Evolutionary conservation across 2,113 vertebrate genomes (phyloP).

Genomic region (Eonycteris spelaea): DNA sequence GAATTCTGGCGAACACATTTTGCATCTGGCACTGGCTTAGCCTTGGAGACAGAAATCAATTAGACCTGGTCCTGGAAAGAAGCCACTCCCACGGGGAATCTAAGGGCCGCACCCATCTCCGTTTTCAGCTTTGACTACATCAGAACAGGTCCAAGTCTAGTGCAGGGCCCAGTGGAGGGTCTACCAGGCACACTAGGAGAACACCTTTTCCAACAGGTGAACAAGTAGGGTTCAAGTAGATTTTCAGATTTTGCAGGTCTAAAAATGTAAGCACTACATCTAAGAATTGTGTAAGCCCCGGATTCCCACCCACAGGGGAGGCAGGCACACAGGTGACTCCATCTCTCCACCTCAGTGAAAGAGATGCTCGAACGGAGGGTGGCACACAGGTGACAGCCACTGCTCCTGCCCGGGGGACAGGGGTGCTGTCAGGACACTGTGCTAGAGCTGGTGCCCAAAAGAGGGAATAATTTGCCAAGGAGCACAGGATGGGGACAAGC

Average conservation of each 20-base stretch:
- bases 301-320: not conserved
- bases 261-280: not conserved
- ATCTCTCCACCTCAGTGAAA: not conserved
- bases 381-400: too few species aligned
- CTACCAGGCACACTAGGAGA: not conserved
- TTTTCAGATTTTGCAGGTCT: not conserved
- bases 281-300: too few species aligned
- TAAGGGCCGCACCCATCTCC: not conserved
- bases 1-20: not conserved
- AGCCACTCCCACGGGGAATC: not conserved
- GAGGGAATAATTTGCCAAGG: fast-evolving
- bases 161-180: not conserved
- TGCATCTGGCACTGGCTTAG: not conserved
- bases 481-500: not conserved
- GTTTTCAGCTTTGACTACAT: not conserved
- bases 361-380: fast-evolving
- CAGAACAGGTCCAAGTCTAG: not conserved
- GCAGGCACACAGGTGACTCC: fast-evolving
- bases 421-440: fast-evolving
- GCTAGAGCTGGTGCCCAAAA: fast-evolving
- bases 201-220: not conserved
- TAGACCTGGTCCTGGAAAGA: not conserved
- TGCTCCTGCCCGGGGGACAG: too few species aligned
- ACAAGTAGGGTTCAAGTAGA: not conserved
- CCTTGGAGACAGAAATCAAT: not conserved